Evolutionary conservation across 2,888 invertebrate species (phyloP).

Genomic region (Periphyllus acericola): DNA sequence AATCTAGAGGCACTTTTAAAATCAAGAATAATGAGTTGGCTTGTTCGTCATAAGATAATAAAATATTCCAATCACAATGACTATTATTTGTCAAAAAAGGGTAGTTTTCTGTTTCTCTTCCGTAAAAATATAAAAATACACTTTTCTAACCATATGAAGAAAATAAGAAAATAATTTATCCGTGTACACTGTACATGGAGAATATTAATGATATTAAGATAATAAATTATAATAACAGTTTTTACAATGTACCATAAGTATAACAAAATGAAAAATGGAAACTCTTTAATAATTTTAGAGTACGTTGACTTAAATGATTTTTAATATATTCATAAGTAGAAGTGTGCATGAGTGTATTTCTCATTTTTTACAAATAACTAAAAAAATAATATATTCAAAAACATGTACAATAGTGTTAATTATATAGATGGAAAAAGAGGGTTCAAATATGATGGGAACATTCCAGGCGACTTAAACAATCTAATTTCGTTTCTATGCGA

Average conservation of each 20-base stretch:
- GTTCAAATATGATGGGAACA: constrained; percentile 27
- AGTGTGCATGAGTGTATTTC: constrained; percentile 29
- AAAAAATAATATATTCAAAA: constrained; percentile 52
- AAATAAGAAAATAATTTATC: background rate
- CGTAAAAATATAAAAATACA: background rate
- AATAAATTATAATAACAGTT: background rate
- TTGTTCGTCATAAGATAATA: background rate
- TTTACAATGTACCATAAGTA: background rate
- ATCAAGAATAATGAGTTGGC: background rate
- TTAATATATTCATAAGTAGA: constrained; percentile 40
- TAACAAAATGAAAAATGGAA: background rate
- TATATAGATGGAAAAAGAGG: constrained; percentile 13
- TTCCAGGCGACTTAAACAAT: constrained; percentile 26
- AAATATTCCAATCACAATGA: background rate
- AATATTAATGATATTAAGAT: too few species aligned
- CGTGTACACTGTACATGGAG: too few species aligned
- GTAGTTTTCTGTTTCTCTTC: background rate
- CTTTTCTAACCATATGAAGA: background rate
- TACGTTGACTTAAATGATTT: constrained; percentile 32
- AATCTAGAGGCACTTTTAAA: background rate
- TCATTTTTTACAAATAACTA: constrained; percentile 32
- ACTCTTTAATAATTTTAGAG: background rate
- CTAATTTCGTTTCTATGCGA: background rate
- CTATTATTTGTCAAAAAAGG: background rate
- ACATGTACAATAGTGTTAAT: constrained; percentile 52